Percentiles rank a stretch among this genome's conserved stretches.
phyloP scores from a whole-genome alignment of 1,140 invertebrate species.

The Megathymus violae region DNA sequence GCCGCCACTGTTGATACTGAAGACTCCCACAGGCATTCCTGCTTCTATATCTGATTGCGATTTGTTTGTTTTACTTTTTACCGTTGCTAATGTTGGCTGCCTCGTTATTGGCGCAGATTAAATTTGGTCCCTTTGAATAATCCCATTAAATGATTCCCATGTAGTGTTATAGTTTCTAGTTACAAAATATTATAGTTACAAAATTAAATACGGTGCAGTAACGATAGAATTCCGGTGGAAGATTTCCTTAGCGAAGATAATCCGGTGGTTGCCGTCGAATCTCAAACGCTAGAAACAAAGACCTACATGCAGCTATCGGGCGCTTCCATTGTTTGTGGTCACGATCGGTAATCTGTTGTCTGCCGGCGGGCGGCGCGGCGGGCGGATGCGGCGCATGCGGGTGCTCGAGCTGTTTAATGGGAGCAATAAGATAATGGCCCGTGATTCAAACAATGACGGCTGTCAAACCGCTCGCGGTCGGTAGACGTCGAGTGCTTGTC shows the following conservation, averaged over 20 bases:
- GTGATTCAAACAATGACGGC: constrained; percentile 58
- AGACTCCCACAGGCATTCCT: constrained; percentile 37
- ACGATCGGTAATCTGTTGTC: constrained; percentile 48
- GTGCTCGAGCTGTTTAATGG: constrained; percentile 54
- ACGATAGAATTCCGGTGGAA: constrained; percentile 1
- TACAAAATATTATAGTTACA: no score
- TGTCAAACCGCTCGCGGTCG: constrained; percentile 50
- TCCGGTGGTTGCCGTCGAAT: neutral
- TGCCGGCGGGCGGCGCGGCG: constrained; percentile 41
- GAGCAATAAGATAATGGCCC: constrained; percentile 69
- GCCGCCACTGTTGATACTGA: constrained; percentile 62
- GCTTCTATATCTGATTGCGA: constrained; percentile 39
- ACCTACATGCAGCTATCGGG: constrained; percentile 48
- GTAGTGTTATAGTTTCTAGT: neutral
- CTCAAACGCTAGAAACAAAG: constrained; percentile 39
- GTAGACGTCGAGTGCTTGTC: constrained; percentile 43
- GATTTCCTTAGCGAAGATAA: neutral
- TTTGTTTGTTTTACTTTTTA: constrained; percentile 33
- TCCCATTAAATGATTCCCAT: neutral
- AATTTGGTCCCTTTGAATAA: constrained; percentile 5
- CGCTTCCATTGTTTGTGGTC: constrained; percentile 65
- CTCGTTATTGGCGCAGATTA: constrained; percentile 16
- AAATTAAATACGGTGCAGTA: no score
- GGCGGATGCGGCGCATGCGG: constrained; percentile 71
- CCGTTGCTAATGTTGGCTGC: constrained; percentile 18